A percentile compares a stretch with the other conserved stretches of the same genome.
phyloP scores from a whole-genome alignment of 2,113 vertebrate genomes.

The Plotosus lineatus region DNA sequence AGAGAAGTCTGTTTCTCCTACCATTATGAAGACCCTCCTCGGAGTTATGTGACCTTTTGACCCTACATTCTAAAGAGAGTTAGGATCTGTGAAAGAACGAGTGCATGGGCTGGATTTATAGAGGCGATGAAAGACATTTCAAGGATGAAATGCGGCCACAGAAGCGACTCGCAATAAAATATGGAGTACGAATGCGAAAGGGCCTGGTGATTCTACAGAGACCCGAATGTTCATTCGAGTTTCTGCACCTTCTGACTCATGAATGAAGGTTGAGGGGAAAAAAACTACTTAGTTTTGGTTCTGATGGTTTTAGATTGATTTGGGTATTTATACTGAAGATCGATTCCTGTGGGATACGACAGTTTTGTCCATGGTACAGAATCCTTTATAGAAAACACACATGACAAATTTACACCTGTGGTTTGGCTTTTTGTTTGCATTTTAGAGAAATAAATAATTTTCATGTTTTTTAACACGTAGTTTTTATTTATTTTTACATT shows the following conservation, averaged over 20 bases:
- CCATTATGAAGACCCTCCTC: conserved; percentile 48
- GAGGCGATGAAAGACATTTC: conserved; percentile 15
- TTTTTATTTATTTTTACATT: background rate
- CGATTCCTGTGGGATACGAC: background rate
- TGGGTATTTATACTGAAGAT: background rate
- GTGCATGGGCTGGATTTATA: background rate
- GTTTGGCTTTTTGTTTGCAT: background rate
- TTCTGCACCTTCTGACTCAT: too few relatives aligned
- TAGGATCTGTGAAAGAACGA: conserved; percentile 49
- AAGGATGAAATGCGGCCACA: background rate
- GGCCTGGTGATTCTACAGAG: background rate
- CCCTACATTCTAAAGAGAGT: conserved; percentile 42
- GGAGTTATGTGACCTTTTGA: conserved; percentile 51
- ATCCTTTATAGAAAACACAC: background rate
- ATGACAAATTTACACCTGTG: background rate
- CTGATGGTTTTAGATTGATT: background rate
- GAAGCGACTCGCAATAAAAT: background rate
- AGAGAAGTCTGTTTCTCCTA: conserved; percentile 39
- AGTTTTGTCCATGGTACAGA: background rate
- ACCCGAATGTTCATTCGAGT: background rate
- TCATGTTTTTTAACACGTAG: background rate
- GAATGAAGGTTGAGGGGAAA: background rate
- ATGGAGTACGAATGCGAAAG: background rate
- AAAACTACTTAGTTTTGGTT: background rate
- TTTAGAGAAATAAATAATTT: background rate